A percentile compares a stretch with the other conserved stretches of the same genome.
Evolutionary conservation across 2,113 vertebrate genomes (phyloP).

Genomic region (Beaufortia kweichowensis): DNA sequence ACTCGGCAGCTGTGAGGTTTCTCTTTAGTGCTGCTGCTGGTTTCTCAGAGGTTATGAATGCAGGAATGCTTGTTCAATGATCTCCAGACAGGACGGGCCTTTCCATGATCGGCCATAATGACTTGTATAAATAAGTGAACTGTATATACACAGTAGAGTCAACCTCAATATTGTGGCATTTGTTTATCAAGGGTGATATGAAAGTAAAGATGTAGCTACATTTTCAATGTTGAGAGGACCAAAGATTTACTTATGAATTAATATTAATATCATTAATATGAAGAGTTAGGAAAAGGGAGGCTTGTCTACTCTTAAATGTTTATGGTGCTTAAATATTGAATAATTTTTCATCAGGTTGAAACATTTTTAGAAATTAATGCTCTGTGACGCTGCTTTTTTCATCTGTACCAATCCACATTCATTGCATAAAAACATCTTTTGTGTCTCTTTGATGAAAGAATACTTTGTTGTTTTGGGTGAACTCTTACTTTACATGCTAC

Average conservation of each 20-base stretch:
- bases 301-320: too few relatives aligned
- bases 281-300: too few relatives aligned
- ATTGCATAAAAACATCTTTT: too few relatives aligned
- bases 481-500: not conserved
- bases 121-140: not conserved
- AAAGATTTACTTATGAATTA: too few relatives aligned
- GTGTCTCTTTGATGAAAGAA: too few relatives aligned
- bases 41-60: conserved; percentile 13
- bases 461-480: not conserved
- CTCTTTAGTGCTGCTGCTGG: not conserved
- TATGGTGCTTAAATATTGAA: too few relatives aligned
- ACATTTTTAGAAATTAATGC: too few relatives aligned
- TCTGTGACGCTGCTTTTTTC: too few relatives aligned
- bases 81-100: not conserved
- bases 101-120: not conserved
- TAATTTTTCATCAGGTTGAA: too few relatives aligned
- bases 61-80: not conserved
- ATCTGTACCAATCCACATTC: too few relatives aligned
- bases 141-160: too few relatives aligned
- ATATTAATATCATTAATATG: too few relatives aligned
- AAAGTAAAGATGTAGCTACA: not conserved
- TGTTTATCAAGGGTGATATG: not conserved
- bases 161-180: not conserved
- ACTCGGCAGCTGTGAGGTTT: conserved; percentile 44
- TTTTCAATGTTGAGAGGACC: not conserved